Evolutionary conservation across 2,797 vertebrate genomes (phyloP), one percentile per base, ranked within the genome.

Genomic region (Aldrovandia affinis): DNA sequence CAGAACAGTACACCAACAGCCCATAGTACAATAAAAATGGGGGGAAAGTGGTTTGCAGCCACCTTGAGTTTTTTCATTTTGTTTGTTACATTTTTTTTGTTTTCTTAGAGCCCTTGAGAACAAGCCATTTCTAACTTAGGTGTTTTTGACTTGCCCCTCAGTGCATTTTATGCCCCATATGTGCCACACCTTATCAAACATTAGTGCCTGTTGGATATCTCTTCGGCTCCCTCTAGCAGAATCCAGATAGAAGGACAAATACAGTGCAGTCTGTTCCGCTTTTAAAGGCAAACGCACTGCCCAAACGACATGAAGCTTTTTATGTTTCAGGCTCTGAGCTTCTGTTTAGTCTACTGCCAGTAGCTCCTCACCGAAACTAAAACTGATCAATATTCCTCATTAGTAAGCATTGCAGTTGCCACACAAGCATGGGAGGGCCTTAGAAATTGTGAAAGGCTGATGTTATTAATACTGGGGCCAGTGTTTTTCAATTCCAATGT

Each of bases 21-120:
- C 77, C 33, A 57, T 42, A 22, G 36, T 93, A 91, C 93, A 94
- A 91, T 90, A 89, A 93, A 85, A 92, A 91, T n/a, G n/a, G 92
- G 42, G 52, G 39, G 77, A 65, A 36, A 92, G 92, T 92, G 92
- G 91, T 96, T 95, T 96, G 96, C 93, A 96, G 94, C 95, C 94
- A 95, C 93, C 94, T 96, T 96, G 92, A 92, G 89, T 90, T 86
- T 92, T 91, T 82, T 87, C 88, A 91, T 81, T 87, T 87, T 90
- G 8, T 77, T 22, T 77, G 47, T 70, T 39, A 83, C n/a, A n/a
- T n/a, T 30, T 39, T 30, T 39, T 36, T n/a, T 47, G 30, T 25
- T 44, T 44, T 25, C 77, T 50, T 15, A 30, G 44, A 78, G 28
- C 81, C 90, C n/a, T 0, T 50, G 22, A 18, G 57, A 68, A 84